Percentiles rank a stretch among this genome's conserved stretches.
Conservation (phyloP, 2,888 invertebrate species). For the Oxystoma pomonae region DNA sequence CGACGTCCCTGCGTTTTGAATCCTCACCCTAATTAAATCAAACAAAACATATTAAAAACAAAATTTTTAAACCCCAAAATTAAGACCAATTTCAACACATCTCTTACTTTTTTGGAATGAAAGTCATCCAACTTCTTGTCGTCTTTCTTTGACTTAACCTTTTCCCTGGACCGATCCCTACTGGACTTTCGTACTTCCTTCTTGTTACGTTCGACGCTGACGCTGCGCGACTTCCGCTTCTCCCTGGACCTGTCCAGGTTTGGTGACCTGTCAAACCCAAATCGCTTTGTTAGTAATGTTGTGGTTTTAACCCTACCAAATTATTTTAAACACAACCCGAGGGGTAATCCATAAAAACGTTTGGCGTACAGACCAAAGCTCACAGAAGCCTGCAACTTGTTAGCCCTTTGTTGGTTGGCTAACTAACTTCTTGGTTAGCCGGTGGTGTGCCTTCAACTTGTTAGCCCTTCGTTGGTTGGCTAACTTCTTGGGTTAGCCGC, state of each 20-base stretch:
- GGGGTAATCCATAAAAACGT: background rate
- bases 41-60: background rate
- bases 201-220: background rate
- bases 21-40: conserved; percentile 1
- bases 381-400: too few relatives aligned
- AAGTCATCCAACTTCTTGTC: background rate
- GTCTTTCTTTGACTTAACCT: conserved; percentile 31
- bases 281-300: background rate
- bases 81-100: too few relatives aligned
- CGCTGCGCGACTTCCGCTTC: background rate
- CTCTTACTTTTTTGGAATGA: background rate
- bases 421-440: too few relatives aligned
- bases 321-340: background rate
- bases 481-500: too few relatives aligned
- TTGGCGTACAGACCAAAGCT: background rate
- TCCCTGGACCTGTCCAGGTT: background rate
- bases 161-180: background rate
- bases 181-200: background rate
- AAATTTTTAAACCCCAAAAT: background rate
- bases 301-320: background rate
- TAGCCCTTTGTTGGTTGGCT: too few relatives aligned
- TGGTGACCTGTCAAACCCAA: background rate
- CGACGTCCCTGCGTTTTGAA: background rate
- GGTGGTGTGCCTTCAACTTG: too few relatives aligned
- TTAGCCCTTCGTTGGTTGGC: too few relatives aligned